Evolutionary conservation across 2,797 vertebrate genomes (phyloP), one percentile per base, ranked within the genome.

Genomic region (Petrocephalus schoutedeni): DNA sequence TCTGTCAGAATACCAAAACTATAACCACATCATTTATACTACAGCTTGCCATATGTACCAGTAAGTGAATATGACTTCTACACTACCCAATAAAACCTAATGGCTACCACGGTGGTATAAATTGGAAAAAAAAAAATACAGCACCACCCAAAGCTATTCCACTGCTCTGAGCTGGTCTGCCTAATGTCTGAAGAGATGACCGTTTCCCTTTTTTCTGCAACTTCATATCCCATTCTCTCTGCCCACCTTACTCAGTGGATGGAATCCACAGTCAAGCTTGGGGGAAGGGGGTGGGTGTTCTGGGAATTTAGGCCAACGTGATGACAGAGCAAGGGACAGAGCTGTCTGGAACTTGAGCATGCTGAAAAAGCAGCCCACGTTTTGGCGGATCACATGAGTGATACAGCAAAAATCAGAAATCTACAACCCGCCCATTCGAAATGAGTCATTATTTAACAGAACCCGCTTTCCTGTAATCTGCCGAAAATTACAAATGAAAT

Each of bases 381-480:
- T 45, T 19, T 45, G 71, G 71, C 41, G 45, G 14, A 77, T 41
- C 71, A 77, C 36, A 49, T 14, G 19, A 41, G 71, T 77, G 71
- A 77, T 77, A 45, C 71, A 77, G 71, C 71, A 77, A 77, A 71
- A 77, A 77, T 77, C 71, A 19, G 41, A 77, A 77, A 77, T 45
- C 36, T 77, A 77, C 71, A 45, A 77, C 36, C 32, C 14, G 16
- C 71, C 71, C 41, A 36, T 32, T 71, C 64, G 32, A 71, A 71
- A 71, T 71, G 28, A 71, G 64, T 71, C 64, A 71, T 36, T 71
- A 71, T 36, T 71, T 67, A 32, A 67, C 28, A 32, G 64, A 67
- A 32, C 64, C 64, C 12, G 28, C 28, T 32, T 71, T 71, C 64
- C 64, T 36, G 28, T 36, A 71, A 71, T 71, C 64, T 36, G 64